Evolutionary conservation across 2,113 vertebrate genomes (phyloP), one percentile per base, ranked within the genome.

Genomic region (Alces alces): DNA sequence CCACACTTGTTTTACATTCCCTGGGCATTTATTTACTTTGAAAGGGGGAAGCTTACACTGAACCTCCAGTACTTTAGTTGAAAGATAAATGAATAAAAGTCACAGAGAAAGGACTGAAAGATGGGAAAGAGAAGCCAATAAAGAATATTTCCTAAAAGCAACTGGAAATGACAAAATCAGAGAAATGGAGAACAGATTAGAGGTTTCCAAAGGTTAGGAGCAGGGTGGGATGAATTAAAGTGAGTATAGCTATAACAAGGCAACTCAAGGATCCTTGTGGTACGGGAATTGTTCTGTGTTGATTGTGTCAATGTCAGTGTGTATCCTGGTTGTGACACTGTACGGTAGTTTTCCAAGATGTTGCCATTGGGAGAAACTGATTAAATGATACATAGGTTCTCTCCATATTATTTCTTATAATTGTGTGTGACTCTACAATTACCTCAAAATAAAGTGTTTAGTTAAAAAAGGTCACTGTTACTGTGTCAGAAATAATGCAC

Each of bases 381-480:
- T 85, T 92, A 66, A 88, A 57, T 45, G 4, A 1, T 47, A 60
- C 19, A 52, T 36, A 5, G 5, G 4, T 58, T 95, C 7, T 94
- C 25, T 84, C 17, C 82, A 1, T 83, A 33, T 58, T 76, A 94
- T 91, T 96, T 60, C 7, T 36, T 88, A 45, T 3, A 83, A 88
- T 19, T 58, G 0, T 5, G 61, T 33, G 4, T 57, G 6, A 89
- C 4, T 52, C 5, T 70, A 57, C 2, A 86, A 12, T 91, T 76
- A 39, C 58, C 39, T 93, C 27, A 64, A 87, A 95, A 89, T 89
- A 57, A 86, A 73, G 47, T 8, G 4, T 87, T 96, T 58, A 61
- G 16, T 58, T 88, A 87, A 78, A 98, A 76, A 78, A 98, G 58
- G 1, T 96, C 54, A 61, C 23, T 91, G 1, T 84, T 82, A 93